Conservation (phyloP, 2,888 invertebrate species). For the Xylophagus ater region DNA sequence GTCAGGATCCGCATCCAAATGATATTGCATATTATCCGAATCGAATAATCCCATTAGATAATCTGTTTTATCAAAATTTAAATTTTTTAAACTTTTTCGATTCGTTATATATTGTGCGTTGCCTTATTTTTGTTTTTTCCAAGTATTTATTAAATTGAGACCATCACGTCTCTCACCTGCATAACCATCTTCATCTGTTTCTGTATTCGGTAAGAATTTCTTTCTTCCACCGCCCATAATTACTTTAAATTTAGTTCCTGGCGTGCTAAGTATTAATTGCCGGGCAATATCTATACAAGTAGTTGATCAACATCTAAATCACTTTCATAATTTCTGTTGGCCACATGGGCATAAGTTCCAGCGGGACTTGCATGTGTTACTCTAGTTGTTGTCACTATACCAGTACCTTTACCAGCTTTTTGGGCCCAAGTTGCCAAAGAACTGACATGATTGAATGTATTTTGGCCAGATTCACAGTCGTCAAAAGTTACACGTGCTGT, state of each 20-base stretch:
- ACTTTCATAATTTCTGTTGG: conserved; percentile 61
- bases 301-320: too few relatives aligned
- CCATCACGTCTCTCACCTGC: conserved; percentile 50
- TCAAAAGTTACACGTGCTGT: too few relatives aligned
- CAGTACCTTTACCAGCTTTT: conserved; percentile 44
- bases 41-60: conserved; percentile 46
- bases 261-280: conserved; percentile 54
- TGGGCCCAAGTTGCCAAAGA: conserved; percentile 61
- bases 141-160: conserved; percentile 52
- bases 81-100: conserved; percentile 42
- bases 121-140: conserved; percentile 46
- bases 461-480: conserved; percentile 49
- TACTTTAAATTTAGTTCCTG: conserved; percentile 60
- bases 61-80: conserved; percentile 39
- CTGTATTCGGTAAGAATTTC: conserved; percentile 50
- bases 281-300: conserved; percentile 63
- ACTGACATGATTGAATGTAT: conserved; percentile 47
- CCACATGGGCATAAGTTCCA: conserved; percentile 48
- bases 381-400: conserved; percentile 64
- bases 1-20: conserved; percentile 39
- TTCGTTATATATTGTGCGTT: conserved; percentile 48
- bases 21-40: conserved; percentile 44
- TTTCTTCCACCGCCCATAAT: conserved; percentile 65
- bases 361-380: conserved; percentile 73
- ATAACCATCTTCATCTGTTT: conserved; percentile 37